Evolutionary conservation across 2,888 invertebrate species (phyloP).

Genomic region (Apomyelois bistriatella): DNA sequence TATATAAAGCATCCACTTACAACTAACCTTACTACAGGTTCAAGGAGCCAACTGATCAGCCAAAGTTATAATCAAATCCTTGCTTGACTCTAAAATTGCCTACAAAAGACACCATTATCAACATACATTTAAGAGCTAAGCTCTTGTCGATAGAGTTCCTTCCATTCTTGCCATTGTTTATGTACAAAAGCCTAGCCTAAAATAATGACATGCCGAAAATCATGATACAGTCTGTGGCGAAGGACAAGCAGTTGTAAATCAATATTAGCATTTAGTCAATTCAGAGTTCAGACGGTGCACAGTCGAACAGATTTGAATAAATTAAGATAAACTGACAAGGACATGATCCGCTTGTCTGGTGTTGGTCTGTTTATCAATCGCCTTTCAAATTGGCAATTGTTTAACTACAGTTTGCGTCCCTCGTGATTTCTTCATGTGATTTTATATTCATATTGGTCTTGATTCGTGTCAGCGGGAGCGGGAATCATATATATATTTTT

Average conservation of each 20-base stretch:
- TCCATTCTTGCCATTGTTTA: no score
- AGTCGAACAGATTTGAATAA: slow-evolving; percentile 38
- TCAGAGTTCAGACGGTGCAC: slow-evolving; percentile 20
- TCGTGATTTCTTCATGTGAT: neutral
- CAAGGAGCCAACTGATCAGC: no score
- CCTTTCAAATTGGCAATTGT: neutral
- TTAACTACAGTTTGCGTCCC: neutral
- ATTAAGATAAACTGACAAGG: slow-evolving; percentile 51
- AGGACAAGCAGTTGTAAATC: slow-evolving; percentile 1
- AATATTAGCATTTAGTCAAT: slow-evolving; percentile 13
- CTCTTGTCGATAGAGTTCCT: no score
- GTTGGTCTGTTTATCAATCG: slow-evolving; percentile 16
- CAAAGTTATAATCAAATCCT: no score
- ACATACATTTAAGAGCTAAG: no score
- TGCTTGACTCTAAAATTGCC: no score
- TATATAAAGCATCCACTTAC: no score
- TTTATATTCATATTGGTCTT: neutral
- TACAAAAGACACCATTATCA: no score
- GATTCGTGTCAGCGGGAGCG: neutral
- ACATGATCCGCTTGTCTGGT: slow-evolving; percentile 23
- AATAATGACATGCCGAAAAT: neutral
- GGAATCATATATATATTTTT: no score
- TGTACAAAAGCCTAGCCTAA: neutral
- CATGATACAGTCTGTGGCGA: neutral
- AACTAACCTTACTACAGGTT: no score